Percentiles rank a stretch among this genome's conserved stretches.
These are phyloP conservation scores for Battus philenor DNA, from an alignment of 1,140 invertebrate species.

Conservation along the genomic window DNA sequence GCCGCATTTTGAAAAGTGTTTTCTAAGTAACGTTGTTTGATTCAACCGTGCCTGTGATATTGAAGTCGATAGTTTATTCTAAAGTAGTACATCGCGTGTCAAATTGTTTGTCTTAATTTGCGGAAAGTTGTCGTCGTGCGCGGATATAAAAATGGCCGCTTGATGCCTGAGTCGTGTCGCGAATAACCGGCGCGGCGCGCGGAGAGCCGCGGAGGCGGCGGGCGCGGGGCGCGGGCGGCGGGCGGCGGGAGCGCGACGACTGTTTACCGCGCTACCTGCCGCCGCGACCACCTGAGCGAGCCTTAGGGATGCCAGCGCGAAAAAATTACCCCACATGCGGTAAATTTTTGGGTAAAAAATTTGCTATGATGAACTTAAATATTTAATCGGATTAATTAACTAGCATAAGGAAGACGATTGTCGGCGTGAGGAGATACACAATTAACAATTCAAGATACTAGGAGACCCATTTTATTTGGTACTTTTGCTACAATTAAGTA, in stretches of 20 bases:
- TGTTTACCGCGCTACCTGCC: slow-evolving; percentile 27
- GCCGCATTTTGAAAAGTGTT: no score
- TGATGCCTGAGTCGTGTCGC: slow-evolving; percentile 1
- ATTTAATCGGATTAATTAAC: no score
- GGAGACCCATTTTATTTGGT: no score
- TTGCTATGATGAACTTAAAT: no score
- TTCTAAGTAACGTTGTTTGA: no score
- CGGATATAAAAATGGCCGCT: slow-evolving; percentile 14
- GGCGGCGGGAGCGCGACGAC: slow-evolving; percentile 5
- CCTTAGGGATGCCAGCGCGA: slow-evolving; percentile 23
- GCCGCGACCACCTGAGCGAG: slow-evolving; percentile 44
- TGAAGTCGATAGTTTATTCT: no score
- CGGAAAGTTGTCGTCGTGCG: slow-evolving; percentile 14
- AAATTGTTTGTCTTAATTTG: slow-evolving; percentile 1
- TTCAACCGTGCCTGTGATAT: no score
- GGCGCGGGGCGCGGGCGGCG: neutral
- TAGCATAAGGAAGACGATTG: no score
- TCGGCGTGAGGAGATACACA: no score
- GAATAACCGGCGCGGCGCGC: slow-evolving; percentile 9
- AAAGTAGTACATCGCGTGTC: neutral
- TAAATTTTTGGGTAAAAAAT: no score
- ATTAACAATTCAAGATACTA: no score
- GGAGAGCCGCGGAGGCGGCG: neutral
- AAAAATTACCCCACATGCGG: slow-evolving; percentile 7
- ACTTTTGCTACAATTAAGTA: no score